Base-by-base conservation (phyloP, 2,797 vertebrate genomes). In the Paedocypris micromegethes region DNA sequence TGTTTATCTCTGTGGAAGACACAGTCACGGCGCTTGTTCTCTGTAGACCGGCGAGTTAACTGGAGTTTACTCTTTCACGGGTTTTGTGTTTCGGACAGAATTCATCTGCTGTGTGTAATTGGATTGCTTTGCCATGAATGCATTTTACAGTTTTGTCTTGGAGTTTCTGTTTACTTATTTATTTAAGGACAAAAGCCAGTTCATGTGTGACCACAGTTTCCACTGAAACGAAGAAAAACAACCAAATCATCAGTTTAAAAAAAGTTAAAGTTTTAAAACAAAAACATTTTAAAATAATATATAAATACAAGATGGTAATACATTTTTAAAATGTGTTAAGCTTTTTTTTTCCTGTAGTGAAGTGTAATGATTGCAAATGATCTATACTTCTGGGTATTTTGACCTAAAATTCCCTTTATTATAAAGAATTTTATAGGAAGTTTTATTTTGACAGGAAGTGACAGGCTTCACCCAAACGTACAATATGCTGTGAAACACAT, bases 221-320 rank as follows among this genome's bases (percentile, higher is more conserved):
- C 6, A 23, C 42, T n/a, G 48, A 68, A 59, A 68, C 46, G 59
- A 59, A 46, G 37, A 52, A 61, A 69, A 69, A 61, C 42, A 55
- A 61, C 60, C n/a, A 3, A 58, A 58, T 4, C 58, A 52, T 38
- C 47, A 59, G 56, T 56, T 6, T 49, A 8, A 3, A 41, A 55
- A 61, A 39, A 9, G 4, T 40, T 60, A 40, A 43, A 69, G 4
- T 23, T 23, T 23, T 23, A 23, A 23, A 23, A 23, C 23, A 23
- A 23, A 23, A 23, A 23, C 23, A 23, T 23, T 23, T 23, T 1
- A 23, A 23, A 23, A 23, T 23, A 23, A 23, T 23, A 23, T 23
- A 23, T 23, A 23, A 23, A 23, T 23, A 23, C 23, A 23, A 23
- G 23, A 23, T 23, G 23, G 23, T 23, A 23, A 23, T 23, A 23